Evolutionary conservation across 2,113 vertebrate genomes (phyloP).

Genomic region (Galeopterus variegatus): DNA sequence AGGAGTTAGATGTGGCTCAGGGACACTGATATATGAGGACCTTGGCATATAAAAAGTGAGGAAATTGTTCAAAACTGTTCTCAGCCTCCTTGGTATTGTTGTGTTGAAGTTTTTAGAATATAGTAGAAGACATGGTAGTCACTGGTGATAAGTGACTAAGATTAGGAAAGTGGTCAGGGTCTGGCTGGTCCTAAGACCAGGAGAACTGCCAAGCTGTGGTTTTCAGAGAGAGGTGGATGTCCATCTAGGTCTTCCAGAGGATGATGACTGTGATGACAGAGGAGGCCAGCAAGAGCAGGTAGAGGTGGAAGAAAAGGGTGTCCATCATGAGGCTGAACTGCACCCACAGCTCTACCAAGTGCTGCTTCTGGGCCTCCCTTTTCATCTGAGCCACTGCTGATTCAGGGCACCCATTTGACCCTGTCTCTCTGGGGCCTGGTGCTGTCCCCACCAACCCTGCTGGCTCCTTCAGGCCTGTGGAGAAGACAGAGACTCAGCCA

Average conservation of each 20-base stretch:
- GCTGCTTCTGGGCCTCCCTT: background rate
- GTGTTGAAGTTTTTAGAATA: background rate
- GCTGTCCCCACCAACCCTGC: background rate
- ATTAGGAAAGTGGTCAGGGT: background rate
- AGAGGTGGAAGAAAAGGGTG: slow-evolving; percentile 64
- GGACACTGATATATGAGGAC: background rate
- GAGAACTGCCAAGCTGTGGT: background rate
- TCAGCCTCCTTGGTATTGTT: background rate
- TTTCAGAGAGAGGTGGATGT: background rate
- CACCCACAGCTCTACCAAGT: slow-evolving; percentile 29
- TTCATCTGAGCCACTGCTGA: background rate
- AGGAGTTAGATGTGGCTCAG: background rate
- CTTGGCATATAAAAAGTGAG: background rate
- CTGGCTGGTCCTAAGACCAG: background rate
- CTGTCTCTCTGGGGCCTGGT: background rate
- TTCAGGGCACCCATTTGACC: background rate
- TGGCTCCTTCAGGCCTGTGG: slow-evolving; percentile 47
- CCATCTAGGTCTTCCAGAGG: slow-evolving; percentile 65
- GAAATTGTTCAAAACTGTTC: background rate
- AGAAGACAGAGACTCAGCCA: slow-evolving; percentile 3
- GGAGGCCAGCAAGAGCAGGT: slow-evolving; percentile 66
- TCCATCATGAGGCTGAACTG: slow-evolving; percentile 55
- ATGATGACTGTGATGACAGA: background rate
- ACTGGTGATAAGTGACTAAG: background rate
- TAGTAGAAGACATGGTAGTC: background rate